Percentiles rank a stretch among this genome's conserved stretches.
These are phyloP conservation scores for Sphenodon punctatus DNA, from an alignment of 2,797 vertebrate species.

Conservation along the genomic window DNA sequence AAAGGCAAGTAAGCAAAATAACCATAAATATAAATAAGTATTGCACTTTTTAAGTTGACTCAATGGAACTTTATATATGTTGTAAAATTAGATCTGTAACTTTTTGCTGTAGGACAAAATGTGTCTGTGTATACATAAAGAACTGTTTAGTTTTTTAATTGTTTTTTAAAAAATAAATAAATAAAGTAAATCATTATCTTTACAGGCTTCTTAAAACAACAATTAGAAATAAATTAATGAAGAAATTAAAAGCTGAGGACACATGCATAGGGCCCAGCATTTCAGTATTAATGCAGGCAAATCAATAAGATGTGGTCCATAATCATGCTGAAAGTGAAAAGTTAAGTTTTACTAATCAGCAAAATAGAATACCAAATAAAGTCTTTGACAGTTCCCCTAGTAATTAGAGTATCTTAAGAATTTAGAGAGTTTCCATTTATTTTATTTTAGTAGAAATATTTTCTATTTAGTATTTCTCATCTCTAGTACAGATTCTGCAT, in stretches of 20 bases:
- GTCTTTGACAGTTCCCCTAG: too few species aligned
- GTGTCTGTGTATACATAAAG: background rate
- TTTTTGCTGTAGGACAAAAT: background rate
- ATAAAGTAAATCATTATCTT: too few species aligned
- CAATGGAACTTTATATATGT: background rate
- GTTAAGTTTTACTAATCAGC: conserved; percentile 38
- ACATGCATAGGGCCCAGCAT: background rate
- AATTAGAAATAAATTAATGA: conserved; percentile 6
- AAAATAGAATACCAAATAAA: background rate
- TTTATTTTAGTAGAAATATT: background rate
- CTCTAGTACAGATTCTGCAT: background rate
- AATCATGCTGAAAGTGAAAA: conserved; percentile 39
- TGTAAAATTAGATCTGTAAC: background rate
- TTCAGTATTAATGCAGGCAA: conserved; percentile 25
- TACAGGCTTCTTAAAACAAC: background rate
- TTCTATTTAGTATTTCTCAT: background rate
- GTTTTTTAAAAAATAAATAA: background rate
- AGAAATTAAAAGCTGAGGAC: background rate
- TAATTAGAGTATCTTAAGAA: background rate
- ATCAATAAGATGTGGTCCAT: conserved; percentile 7
- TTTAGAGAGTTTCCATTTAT: background rate
- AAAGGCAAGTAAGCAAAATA: rapidly evolving
- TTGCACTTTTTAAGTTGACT: background rate
- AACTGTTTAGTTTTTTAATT: background rate
- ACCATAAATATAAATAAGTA: background rate